Conservation (phyloP, 2,797 vertebrate genomes). For the Arremon brunneinucha region DNA sequence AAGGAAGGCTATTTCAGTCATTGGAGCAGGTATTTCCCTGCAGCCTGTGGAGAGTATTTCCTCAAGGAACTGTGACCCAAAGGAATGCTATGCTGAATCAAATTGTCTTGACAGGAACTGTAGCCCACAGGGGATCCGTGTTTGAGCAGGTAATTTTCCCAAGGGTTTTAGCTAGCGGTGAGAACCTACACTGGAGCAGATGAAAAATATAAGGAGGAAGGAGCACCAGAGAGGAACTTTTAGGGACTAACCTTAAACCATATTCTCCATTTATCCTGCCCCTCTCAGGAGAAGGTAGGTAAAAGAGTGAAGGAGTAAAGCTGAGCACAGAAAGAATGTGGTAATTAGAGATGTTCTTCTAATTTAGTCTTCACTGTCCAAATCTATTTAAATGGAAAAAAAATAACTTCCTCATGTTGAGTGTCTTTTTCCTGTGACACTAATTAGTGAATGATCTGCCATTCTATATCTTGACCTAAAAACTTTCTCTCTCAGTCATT, state of each 20-base stretch:
- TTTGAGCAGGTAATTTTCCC: neutral
- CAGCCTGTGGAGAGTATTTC: neutral
- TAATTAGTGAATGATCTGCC: neutral
- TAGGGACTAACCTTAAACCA: neutral
- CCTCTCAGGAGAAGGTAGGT: neutral
- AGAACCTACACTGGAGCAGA: neutral
- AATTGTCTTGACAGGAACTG: neutral
- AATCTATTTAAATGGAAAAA: neutral
- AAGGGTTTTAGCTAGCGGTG: neutral
- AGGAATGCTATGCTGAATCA: neutral
- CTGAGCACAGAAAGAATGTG: rapidly evolving
- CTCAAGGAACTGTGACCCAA: neutral
- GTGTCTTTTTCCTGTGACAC: neutral
- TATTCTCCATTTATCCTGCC: neutral
- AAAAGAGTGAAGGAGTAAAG: neutral
- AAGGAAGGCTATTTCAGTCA: neutral
- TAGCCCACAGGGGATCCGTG: rapidly evolving
- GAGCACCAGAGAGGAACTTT: neutral
- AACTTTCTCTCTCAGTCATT: neutral
- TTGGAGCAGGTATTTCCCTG: neutral
- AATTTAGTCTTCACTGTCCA: neutral
- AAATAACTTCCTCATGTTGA: neutral
- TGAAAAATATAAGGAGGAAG: neutral
- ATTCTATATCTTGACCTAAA: neutral
- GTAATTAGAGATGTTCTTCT: neutral